These are phyloP conservation scores for Arrhamphus sclerolepis DNA, from an alignment of 2,797 vertebrate genomes.

Conservation along the genomic window DNA sequence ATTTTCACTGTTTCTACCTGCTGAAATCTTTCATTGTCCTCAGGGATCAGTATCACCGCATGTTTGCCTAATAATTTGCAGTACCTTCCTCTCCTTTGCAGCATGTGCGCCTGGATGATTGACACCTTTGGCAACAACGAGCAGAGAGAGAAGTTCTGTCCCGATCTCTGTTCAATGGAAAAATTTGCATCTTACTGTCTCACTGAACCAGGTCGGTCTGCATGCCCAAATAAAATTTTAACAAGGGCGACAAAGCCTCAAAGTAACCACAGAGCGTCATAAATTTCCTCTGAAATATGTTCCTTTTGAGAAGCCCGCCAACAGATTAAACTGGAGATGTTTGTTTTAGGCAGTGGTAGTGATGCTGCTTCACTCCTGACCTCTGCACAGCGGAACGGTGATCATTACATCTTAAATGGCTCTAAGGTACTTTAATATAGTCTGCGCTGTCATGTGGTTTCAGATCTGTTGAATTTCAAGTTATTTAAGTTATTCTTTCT, in stretches of 20 bases:
- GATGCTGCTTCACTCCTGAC: conserved; percentile 94
- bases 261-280: background rate
- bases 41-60: no score
- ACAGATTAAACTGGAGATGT: background rate
- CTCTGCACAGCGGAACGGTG: conserved; percentile 85
- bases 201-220: conserved; percentile 91
- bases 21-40: no score
- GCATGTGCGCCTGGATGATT: conserved; percentile 98
- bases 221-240: background rate
- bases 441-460: background rate
- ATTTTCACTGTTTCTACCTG: no score
- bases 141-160: conserved; percentile 89
- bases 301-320: no score
- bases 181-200: conserved; percentile 96
- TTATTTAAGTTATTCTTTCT: background rate
- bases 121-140: conserved; percentile 90
- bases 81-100: conserved; percentile 60
- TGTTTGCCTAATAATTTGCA: background rate
- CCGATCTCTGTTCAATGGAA: conserved; percentile 91
- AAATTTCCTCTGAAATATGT: no score
- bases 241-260: background rate
- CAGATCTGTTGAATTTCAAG: background rate
- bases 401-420: conserved; percentile 91
- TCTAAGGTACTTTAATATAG: conserved; percentile 86
- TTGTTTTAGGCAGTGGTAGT: conserved; percentile 89